phyloP scores from a whole-genome alignment of 2,888 invertebrate species.

The Deroplatys truncata region DNA sequence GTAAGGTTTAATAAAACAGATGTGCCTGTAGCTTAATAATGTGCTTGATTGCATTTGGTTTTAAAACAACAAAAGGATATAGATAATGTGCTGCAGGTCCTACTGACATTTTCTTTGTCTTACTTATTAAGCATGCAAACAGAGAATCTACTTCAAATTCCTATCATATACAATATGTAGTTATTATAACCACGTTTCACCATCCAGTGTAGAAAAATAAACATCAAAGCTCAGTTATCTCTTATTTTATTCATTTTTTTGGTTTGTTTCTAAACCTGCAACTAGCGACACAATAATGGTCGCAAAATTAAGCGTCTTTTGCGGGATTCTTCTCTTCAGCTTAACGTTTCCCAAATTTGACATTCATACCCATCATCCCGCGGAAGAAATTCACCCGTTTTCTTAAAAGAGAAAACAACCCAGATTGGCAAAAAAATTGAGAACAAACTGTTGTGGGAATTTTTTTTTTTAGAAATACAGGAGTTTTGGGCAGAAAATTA shows the following conservation, averaged over 20 bases:
- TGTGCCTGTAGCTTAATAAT: too few species aligned
- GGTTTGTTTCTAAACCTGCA: not conserved
- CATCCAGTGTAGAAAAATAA: not conserved
- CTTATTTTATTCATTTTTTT: not conserved
- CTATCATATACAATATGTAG: not conserved
- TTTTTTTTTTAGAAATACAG: not conserved
- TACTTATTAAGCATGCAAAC: not conserved
- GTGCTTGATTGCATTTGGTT: too few species aligned
- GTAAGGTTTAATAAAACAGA: too few species aligned
- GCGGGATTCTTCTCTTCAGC: not conserved
- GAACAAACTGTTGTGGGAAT: not conserved
- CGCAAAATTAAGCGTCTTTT: constrained; percentile 17
- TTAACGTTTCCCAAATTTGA: not conserved
- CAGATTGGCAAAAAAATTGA: not conserved
- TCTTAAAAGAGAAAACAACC: not conserved
- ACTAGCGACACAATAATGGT: not conserved
- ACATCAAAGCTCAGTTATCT: constrained; percentile 10
- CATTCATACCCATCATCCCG: not conserved
- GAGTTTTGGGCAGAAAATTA: not conserved
- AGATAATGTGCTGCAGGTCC: not conserved
- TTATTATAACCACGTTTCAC: not conserved
- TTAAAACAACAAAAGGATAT: too few species aligned
- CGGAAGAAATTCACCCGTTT: constrained; percentile 23
- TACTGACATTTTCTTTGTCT: not conserved
- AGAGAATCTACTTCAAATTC: not conserved